Conservation (phyloP, 2,888 invertebrate genomes). For the Allophyes oxyacanthae region DNA sequence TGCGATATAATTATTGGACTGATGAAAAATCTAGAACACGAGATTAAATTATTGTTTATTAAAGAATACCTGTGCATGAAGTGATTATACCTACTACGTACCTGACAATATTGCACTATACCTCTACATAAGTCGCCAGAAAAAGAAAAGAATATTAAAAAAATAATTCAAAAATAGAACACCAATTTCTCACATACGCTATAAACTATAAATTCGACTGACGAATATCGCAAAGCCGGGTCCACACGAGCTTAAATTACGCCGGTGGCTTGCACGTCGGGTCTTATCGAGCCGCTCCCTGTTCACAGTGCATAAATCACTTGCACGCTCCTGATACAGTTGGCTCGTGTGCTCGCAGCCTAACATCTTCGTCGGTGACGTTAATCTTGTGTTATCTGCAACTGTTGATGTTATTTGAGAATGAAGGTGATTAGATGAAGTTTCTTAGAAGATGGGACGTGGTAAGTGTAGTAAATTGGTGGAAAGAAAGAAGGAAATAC, state of each 20-base stretch:
- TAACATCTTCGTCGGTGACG: slow-evolving; percentile 54
- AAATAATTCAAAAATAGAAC: slow-evolving; percentile 14
- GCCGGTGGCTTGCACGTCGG: slow-evolving; percentile 46
- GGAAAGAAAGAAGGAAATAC: too few species aligned
- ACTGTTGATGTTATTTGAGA: slow-evolving; percentile 22
- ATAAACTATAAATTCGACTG: slow-evolving; percentile 55
- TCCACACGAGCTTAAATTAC: slow-evolving; percentile 57
- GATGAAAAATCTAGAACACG: too few species aligned
- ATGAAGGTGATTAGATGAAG: slow-evolving; percentile 22
- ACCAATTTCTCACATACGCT: slow-evolving; percentile 42
- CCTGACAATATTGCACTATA: too few species aligned
- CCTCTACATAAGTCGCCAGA: too few species aligned
- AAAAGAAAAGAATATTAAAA: too few species aligned
- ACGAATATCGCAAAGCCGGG: slow-evolving; percentile 51
- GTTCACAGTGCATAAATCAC: slow-evolving; percentile 67
- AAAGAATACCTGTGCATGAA: too few species aligned
- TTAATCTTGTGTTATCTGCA: slow-evolving; percentile 50
- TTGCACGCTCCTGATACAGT: slow-evolving; percentile 55
- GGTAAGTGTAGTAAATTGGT: too few species aligned
- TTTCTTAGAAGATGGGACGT: not conserved
- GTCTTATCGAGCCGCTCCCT: slow-evolving; percentile 59
- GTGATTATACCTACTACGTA: too few species aligned
- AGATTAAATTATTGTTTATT: too few species aligned
- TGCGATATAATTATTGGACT: too few species aligned
- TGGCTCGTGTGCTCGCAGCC: slow-evolving; percentile 48